phyloP scores from a whole-genome alignment of 2,797 vertebrate species.

The Eulemur rubriventer region DNA sequence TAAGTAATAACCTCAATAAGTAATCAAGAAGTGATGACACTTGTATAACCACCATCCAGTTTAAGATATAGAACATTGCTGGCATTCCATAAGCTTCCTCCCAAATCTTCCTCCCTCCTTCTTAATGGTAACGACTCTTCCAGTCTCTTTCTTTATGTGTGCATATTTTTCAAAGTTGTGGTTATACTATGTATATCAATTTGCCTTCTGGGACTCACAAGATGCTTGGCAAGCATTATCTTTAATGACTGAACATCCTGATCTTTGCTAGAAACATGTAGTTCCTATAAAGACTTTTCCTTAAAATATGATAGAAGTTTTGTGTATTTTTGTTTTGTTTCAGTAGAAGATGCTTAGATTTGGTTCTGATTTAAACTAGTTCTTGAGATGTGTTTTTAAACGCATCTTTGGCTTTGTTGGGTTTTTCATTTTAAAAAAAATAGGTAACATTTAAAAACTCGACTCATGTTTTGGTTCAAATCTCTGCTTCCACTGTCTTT shows the following conservation, averaged over 20 bases:
- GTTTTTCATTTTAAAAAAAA: background rate
- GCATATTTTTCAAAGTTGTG: background rate
- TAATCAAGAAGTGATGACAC: background rate
- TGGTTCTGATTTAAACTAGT: conserved; percentile 20
- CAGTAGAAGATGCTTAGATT: background rate
- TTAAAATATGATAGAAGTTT: background rate
- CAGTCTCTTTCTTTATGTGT: background rate
- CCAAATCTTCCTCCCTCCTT: background rate
- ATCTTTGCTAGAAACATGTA: background rate
- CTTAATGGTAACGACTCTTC: background rate
- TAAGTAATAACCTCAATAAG: background rate
- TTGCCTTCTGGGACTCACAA: conserved; percentile 30
- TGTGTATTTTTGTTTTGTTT: conserved; percentile 42
- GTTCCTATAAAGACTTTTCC: background rate
- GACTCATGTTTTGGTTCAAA: conserved; percentile 11
- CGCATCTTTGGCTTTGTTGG: background rate
- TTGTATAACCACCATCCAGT: background rate
- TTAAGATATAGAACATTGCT: background rate
- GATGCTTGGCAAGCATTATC: background rate
- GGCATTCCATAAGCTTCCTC: background rate
- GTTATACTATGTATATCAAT: background rate
- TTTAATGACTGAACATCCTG: background rate
- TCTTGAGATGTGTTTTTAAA: background rate
- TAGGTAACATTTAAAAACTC: conserved; percentile 5
- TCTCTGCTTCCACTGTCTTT: background rate